phyloP scores from a whole-genome alignment of 2,113 vertebrate species.

The Thunnus thynnus region DNA sequence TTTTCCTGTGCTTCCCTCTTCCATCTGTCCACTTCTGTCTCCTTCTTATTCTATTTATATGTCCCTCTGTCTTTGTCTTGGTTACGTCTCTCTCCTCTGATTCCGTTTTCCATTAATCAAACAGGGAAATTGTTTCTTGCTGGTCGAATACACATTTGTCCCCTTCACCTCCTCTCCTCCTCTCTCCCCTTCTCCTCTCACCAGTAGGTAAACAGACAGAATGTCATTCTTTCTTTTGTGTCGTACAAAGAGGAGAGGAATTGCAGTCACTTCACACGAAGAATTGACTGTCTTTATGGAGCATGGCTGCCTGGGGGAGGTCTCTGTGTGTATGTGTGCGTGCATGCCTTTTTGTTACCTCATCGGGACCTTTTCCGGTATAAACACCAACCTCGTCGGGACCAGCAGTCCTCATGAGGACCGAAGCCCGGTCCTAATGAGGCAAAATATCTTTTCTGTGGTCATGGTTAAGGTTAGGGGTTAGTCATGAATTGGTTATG shows the following conservation, averaged over 20 bases:
- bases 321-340: slow-evolving; percentile 27
- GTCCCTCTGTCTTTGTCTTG: slow-evolving; percentile 2
- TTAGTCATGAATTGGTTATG: too few species aligned
- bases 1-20: neutral
- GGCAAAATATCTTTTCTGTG: neutral
- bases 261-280: slow-evolving; percentile 68
- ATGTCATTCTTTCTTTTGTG: slow-evolving; percentile 66
- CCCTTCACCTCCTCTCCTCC: slow-evolving; percentile 43
- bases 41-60: neutral
- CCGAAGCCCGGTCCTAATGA: neutral
- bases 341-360: too few species aligned
- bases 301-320: slow-evolving; percentile 58
- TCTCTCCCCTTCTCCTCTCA: slow-evolving; percentile 21
- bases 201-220: slow-evolving; percentile 61
- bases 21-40: neutral
- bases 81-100: slow-evolving; percentile 29
- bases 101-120: slow-evolving; percentile 50
- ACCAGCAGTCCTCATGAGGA: too few species aligned
- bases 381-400: too few species aligned
- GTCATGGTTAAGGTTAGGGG: too few species aligned
- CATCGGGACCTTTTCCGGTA: too few species aligned
- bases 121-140: slow-evolving; percentile 38
- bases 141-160: slow-evolving; percentile 52
- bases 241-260: slow-evolving; percentile 64
- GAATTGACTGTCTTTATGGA: slow-evolving; percentile 73